A percentile compares a stretch with the other conserved stretches of the same genome.
Conservation (phyloP, 2,113 vertebrate genomes). For the Tetrao urogallus region DNA sequence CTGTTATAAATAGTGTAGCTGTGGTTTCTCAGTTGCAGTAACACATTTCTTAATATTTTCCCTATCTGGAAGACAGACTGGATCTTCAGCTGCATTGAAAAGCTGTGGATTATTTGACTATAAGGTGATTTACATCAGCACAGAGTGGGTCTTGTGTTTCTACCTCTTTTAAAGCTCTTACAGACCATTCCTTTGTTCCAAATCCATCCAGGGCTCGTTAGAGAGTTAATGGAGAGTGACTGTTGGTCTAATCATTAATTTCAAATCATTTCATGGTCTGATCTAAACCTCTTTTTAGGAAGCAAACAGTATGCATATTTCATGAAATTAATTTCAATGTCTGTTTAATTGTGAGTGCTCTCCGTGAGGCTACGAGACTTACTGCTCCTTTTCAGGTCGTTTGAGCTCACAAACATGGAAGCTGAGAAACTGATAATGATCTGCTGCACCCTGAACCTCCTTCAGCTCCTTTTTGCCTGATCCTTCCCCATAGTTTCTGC, state of each 20-base stretch:
- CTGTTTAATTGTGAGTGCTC: slow-evolving; percentile 70
- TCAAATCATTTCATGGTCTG: slow-evolving; percentile 47
- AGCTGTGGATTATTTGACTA: background rate
- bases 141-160: background rate
- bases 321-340: slow-evolving; percentile 66
- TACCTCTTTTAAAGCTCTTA: background rate
- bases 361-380: slow-evolving; percentile 6
- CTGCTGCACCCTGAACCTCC: background rate
- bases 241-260: slow-evolving; percentile 44
- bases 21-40: background rate
- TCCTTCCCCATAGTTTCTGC: background rate
- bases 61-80: background rate
- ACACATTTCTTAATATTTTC: background rate
- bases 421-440: background rate
- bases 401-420: background rate
- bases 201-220: background rate
- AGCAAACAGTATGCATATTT: slow-evolving; percentile 74
- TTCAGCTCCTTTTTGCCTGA: background rate
- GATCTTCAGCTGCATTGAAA: background rate
- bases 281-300: slow-evolving; percentile 63
- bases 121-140: background rate
- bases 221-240: background rate
- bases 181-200: background rate
- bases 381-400: slow-evolving; percentile 1
- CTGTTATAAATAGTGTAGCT: fast-evolving